Conservation (phyloP, 2,888 invertebrate species). For the Eristalis intricaria region DNA sequence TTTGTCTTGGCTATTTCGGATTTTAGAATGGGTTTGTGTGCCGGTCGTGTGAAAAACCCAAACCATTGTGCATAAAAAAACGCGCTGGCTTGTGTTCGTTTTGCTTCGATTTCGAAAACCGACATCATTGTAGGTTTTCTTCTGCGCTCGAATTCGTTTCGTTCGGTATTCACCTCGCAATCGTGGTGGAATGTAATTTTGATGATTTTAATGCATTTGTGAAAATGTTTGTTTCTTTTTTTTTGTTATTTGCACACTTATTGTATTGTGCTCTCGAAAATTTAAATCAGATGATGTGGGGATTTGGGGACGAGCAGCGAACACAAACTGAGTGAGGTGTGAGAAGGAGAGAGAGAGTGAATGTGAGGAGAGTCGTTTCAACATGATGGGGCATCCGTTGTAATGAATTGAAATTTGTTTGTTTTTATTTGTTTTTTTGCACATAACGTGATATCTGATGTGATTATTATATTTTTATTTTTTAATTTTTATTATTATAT, state of each 20-base stretch:
- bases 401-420: neutral
- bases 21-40: conserved; percentile 80
- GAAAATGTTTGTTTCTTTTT: too few relatives aligned
- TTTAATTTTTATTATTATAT: conserved; percentile 6
- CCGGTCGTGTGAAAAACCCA: conserved; percentile 76
- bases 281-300: too few relatives aligned
- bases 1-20: conserved; percentile 79
- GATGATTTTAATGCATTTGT: too few relatives aligned
- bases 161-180: too few relatives aligned
- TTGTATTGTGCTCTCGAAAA: too few relatives aligned
- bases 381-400: neutral
- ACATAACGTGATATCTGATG: conserved; percentile 68
- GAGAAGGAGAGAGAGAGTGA: neutral
- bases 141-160: too few relatives aligned
- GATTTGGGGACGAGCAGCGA: neutral
- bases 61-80: neutral
- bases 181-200: too few relatives aligned
- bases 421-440: conserved; percentile 45
- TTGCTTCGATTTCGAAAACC: too few relatives aligned
- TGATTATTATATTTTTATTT: conserved; percentile 54
- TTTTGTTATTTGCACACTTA: too few relatives aligned
- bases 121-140: too few relatives aligned
- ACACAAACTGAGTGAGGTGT: neutral
- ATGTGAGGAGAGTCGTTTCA: neutral
- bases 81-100: too few relatives aligned